phyloP scores from a whole-genome alignment of 2,888 invertebrate genomes.

The Halictus ligatus region DNA sequence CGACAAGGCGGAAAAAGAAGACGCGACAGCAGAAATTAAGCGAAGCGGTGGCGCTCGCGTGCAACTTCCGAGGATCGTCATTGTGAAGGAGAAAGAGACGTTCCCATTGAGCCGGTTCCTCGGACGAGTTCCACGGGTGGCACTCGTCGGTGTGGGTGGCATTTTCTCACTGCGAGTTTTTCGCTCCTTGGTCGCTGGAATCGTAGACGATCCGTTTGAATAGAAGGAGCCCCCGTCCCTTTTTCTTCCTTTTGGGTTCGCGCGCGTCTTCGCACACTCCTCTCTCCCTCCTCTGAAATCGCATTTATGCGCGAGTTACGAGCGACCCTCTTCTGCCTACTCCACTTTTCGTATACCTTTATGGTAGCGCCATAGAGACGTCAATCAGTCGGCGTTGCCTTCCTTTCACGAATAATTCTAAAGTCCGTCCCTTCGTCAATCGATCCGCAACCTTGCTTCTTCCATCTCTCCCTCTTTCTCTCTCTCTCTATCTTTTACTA shows the following conservation, averaged over 20 bases:
- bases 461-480: constrained; percentile 39
- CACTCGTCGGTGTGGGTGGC: constrained; percentile 77
- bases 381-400: constrained; percentile 80
- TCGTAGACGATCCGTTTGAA: constrained; percentile 71
- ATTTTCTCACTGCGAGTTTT: constrained; percentile 77
- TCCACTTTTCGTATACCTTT: constrained; percentile 78
- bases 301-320: constrained; percentile 81
- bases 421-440: constrained; percentile 77
- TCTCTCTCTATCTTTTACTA: constrained; percentile 29
- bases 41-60: constrained; percentile 4
- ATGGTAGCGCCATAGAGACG: constrained; percentile 79
- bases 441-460: constrained; percentile 67
- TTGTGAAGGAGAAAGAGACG: constrained; percentile 49
- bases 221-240: constrained; percentile 56
- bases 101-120: constrained; percentile 65
- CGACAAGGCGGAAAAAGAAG: constrained; percentile 2
- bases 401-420: constrained; percentile 80
- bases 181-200: constrained; percentile 65
- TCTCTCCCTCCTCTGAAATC: constrained; percentile 71
- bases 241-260: constrained; percentile 33
- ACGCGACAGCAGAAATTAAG: constrained; percentile 35
- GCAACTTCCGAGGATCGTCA: constrained; percentile 37
- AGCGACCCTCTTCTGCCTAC: constrained; percentile 75
- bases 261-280: constrained; percentile 16
- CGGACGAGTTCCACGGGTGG: constrained; percentile 54